Conservation (phyloP, 2,113 vertebrate genomes). For the Caloenas nicobarica region DNA sequence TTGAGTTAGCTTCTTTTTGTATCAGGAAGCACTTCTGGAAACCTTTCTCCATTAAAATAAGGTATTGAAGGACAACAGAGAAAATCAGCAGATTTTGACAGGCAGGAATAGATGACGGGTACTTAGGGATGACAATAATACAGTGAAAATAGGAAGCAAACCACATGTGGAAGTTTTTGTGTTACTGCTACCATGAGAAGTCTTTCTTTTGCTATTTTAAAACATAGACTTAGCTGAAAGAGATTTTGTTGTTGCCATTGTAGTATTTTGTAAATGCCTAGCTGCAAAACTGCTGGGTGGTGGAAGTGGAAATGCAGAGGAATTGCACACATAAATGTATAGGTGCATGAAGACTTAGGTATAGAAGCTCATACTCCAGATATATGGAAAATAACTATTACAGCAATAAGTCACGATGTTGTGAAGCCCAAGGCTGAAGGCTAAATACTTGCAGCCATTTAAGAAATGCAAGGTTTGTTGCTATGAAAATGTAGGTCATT, state of each 20-base stretch:
- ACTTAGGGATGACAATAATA: background rate
- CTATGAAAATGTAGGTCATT: background rate
- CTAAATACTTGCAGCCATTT: background rate
- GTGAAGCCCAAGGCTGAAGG: background rate
- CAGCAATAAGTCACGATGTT: background rate
- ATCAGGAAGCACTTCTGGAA: background rate
- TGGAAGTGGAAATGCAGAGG: background rate
- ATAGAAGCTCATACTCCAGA: background rate
- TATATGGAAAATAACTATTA: background rate
- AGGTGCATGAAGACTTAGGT: background rate
- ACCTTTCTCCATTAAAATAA: background rate
- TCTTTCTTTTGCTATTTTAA: background rate
- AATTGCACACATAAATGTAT: background rate
- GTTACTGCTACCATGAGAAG: background rate
- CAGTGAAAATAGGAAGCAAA: background rate
- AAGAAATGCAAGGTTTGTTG: background rate
- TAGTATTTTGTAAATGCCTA: background rate
- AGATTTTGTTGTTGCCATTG: background rate
- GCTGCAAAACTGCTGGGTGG: background rate
- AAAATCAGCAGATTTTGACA: background rate
- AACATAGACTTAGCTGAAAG: background rate
- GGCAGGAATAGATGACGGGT: background rate
- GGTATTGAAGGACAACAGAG: background rate
- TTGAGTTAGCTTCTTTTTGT: background rate
- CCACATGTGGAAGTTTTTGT: background rate